phyloP scores from a whole-genome alignment of 2,797 vertebrate genomes.

The Aphelocoma californica region DNA sequence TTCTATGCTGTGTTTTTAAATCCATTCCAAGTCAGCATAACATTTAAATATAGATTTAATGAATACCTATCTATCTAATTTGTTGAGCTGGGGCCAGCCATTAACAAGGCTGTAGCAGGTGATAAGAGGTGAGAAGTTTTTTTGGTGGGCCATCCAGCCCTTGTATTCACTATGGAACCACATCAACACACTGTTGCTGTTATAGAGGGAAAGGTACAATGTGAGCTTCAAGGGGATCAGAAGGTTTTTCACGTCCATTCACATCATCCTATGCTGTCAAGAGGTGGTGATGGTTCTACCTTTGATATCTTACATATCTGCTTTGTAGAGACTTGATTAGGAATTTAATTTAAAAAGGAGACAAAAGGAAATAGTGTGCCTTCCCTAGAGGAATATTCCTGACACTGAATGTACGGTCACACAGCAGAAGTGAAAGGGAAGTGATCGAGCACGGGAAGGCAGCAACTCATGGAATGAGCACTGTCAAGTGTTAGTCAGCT shows the following conservation, averaged over 20 bases:
- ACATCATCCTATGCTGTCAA: not conserved
- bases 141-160: not conserved
- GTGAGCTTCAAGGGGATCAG: not conserved
- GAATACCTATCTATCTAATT: not conserved
- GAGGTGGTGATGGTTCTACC: not conserved
- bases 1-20: not conserved
- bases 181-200: not conserved
- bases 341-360: conserved; percentile 5
- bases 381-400: not conserved
- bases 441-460: rapidly evolving
- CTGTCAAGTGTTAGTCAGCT: not conserved
- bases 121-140: not conserved
- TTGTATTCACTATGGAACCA: not conserved
- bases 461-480: not conserved
- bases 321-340: not conserved
- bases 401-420: not conserved
- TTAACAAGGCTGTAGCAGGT: not conserved
- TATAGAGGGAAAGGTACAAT: not conserved
- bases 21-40: not conserved
- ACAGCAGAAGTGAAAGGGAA: not conserved
- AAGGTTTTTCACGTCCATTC: not conserved
- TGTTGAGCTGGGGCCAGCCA: not conserved
- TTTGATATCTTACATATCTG: not conserved
- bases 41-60: not conserved
- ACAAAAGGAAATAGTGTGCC: not conserved